A percentile compares a stretch with the other conserved stretches of the same genome.
Evolutionary conservation across 2,888 invertebrate genomes (phyloP).

Genomic region (Campaea margaritaria): DNA sequence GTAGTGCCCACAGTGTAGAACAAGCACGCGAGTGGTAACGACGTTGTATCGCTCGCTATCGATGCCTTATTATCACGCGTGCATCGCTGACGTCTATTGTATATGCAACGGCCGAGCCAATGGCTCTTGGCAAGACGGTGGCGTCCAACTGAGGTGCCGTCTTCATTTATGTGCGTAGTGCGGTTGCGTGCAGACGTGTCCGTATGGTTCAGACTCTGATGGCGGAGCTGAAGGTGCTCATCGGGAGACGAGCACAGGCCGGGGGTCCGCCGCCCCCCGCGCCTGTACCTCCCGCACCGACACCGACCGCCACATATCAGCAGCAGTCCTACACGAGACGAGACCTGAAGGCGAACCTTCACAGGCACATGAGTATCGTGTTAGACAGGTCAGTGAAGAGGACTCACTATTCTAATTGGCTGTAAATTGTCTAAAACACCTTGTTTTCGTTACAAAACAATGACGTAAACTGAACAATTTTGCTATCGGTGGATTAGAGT

Average conservation of each 20-base stretch:
- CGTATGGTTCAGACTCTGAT: constrained; percentile 83
- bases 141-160: constrained; percentile 68
- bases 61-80: constrained; percentile 78
- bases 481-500: constrained; percentile 21
- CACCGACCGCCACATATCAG: constrained; percentile 38
- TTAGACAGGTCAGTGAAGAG: constrained; percentile 78
- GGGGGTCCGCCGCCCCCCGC: constrained; percentile 61
- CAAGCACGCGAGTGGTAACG: constrained; percentile 77
- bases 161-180: constrained; percentile 73
- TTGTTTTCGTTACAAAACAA: constrained; percentile 1
- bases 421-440: background rate
- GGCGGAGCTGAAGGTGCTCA: constrained; percentile 83
- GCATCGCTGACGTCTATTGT: constrained; percentile 73
- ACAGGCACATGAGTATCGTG: constrained; percentile 84
- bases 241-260: constrained; percentile 79
- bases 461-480: constrained; percentile 13
- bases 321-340: constrained; percentile 76
- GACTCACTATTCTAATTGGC: constrained; percentile 3
- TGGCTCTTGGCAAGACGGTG: constrained; percentile 77
- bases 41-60: constrained; percentile 76
- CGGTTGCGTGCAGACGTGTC: constrained; percentile 74
- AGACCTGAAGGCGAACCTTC: constrained; percentile 81
- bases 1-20: constrained; percentile 71
- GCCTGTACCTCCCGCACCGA: constrained; percentile 51
- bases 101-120: constrained; percentile 78